These are phyloP conservation scores for Falco peregrinus DNA, from an alignment of 2,797 vertebrate genomes.

Conservation along the genomic window DNA sequence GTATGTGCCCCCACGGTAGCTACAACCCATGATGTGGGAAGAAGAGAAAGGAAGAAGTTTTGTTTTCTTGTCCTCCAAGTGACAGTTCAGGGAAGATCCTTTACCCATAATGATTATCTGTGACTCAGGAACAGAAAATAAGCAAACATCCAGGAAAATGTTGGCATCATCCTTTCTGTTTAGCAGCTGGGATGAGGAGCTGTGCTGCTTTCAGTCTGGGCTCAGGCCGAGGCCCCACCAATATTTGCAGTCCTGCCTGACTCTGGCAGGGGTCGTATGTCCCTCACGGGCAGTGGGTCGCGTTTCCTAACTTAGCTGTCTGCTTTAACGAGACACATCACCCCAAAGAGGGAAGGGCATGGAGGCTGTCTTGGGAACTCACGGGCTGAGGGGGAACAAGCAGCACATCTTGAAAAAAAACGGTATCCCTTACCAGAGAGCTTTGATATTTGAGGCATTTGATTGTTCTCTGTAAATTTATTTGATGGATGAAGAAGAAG, in stretches of 20 bases:
- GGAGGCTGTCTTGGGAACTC: neutral
- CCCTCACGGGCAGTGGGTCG: neutral
- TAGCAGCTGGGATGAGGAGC: neutral
- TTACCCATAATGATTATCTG: neutral
- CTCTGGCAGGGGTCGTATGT: neutral
- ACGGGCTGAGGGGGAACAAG: neutral
- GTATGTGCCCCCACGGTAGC: neutral
- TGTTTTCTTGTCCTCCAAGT: neutral
- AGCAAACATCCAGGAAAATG: neutral
- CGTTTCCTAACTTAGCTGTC: neutral
- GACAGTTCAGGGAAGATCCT: neutral
- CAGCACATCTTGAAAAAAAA: neutral
- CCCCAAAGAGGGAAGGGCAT: neutral
- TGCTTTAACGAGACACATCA: neutral
- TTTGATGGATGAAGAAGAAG: neutral
- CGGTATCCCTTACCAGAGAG: neutral
- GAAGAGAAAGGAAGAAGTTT: neutral
- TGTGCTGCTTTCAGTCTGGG: accelerated
- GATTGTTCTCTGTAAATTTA: neutral
- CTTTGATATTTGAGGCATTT: neutral
- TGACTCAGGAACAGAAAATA: neutral
- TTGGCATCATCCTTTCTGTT: neutral
- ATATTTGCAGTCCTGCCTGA: neutral
- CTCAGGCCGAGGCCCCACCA: accelerated
- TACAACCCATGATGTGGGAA: neutral